Evolutionary conservation across 2,888 invertebrate species (phyloP), one percentile per base, ranked within the genome.

Genomic region (Eucera pruinosa): DNA sequence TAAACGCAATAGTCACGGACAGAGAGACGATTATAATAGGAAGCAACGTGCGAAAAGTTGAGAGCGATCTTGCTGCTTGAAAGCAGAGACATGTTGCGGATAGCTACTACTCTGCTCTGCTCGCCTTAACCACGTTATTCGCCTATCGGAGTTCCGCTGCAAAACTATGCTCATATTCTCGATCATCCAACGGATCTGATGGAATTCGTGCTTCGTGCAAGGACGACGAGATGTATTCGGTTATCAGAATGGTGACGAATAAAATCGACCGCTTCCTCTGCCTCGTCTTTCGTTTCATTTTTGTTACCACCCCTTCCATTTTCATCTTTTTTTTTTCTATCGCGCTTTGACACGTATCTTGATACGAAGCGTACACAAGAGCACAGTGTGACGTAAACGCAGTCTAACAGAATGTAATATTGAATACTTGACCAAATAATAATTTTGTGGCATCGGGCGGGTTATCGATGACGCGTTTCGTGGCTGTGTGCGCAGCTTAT

Each of bases 21-120:
- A 9, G 11, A 7, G 11, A 7, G 43, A 20, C 64, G 30, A 72
- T 72, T 71, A 71, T 74, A 71, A 58, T 39, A 52, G 48, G 18
- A 57, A 41, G 50, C 25, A 25, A 48, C 27, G 50, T 33, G 61
- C 36, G 71, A 74, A 84, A 83, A 80, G 80, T 84, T 83, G 64
- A 58, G 74, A 72, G 72, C 89, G 86, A 87, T 87, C 86, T 87
- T 85, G 88, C 84, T 88, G 89, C 89, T 89, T 91, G 90, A 91
- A 90, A 91, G 91, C 91, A 91, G 89, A 91, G 90, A 91, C 91
- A 91, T 91, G 91, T 91, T 91, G 90, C 91, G 90, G 91, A 91
- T 90, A 90, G 89, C 85, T 89, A 86, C 81, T 83, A 86, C 81
- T 81, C 73, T 41, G 77, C 85, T 84, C 85, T 82, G 76, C 80